phyloP scores from a whole-genome alignment of 2,113 vertebrate species.

The Athene noctua region DNA sequence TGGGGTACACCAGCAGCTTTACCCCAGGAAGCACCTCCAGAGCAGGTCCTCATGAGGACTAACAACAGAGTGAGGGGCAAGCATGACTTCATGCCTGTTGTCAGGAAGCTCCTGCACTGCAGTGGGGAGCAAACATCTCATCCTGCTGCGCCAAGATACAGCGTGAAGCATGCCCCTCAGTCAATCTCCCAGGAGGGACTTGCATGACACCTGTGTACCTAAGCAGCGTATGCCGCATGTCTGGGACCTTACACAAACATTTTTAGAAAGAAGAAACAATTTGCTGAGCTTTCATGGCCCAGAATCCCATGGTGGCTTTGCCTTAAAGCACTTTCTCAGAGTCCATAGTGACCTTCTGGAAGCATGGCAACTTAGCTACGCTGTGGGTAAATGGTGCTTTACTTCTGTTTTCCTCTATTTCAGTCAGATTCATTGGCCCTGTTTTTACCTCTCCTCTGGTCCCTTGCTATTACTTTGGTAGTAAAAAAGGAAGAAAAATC shows the following conservation, averaged over 20 bases:
- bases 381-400: neutral
- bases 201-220: neutral
- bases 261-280: neutral
- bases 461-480: neutral
- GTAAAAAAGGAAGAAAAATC: neutral
- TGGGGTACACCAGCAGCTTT: neutral
- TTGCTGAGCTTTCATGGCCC: neutral
- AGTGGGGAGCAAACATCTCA: neutral
- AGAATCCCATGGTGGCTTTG: neutral
- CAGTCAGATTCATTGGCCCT: neutral
- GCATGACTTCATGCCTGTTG: neutral
- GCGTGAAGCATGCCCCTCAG: neutral
- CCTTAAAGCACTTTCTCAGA: neutral
- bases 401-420: neutral
- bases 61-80: neutral
- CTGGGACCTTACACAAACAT: neutral
- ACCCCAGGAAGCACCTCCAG: neutral
- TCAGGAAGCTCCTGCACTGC: neutral
- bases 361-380: neutral
- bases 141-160: accelerated
- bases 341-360: neutral
- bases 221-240: neutral
- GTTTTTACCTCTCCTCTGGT: neutral
- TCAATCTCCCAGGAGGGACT: neutral
- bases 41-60: neutral